These are phyloP conservation scores for Drosophila limbata DNA, from an alignment of 2,888 invertebrate species.

Conservation along the genomic window DNA sequence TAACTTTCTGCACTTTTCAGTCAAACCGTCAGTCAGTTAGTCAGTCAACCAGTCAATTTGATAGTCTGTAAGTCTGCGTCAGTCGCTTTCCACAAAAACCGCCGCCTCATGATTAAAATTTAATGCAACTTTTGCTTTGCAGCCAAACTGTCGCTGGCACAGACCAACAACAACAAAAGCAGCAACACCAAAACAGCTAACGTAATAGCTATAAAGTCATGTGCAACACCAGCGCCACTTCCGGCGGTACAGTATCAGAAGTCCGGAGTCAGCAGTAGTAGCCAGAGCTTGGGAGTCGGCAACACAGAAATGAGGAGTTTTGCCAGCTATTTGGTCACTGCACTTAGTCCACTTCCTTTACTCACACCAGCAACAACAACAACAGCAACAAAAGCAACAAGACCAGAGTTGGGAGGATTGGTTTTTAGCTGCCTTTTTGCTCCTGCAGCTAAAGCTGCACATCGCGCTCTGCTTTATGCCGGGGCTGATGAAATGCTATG, in stretches of 20 bases:
- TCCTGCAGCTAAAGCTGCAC: neutral
- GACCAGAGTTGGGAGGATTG: constrained; percentile 15
- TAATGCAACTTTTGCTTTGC: constrained; percentile 67
- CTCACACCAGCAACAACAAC: constrained; percentile 34
- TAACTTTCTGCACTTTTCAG: constrained; percentile 48
- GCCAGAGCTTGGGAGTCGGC: constrained; percentile 8
- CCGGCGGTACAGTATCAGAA: constrained; percentile 54
- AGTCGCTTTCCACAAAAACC: constrained; percentile 60
- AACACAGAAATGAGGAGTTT: constrained; percentile 35
- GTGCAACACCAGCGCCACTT: constrained; percentile 68
- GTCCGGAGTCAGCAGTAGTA: constrained; percentile 3
- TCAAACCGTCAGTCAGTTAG: constrained; percentile 15
- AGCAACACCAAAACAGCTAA: constrained; percentile 32
- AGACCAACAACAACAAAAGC: constrained; percentile 12
- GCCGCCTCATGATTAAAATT: constrained; percentile 76
- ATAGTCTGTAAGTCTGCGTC: constrained; percentile 29
- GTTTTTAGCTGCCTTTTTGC: constrained; percentile 27
- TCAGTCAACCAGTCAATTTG: constrained; percentile 28
- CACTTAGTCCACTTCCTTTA: constrained; percentile 71
- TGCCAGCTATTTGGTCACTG: constrained; percentile 70
- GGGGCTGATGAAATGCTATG: constrained; percentile 76
- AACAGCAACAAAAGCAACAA: constrained; percentile 1
- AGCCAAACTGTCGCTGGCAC: constrained; percentile 58
- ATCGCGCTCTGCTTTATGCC: constrained; percentile 37
- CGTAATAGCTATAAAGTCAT: constrained; percentile 72